Percentiles rank a stretch among this genome's conserved stretches.
These are phyloP conservation scores for Engraulis encrasicolus DNA, from an alignment of 2,113 vertebrate genomes.

Conservation along the genomic window DNA sequence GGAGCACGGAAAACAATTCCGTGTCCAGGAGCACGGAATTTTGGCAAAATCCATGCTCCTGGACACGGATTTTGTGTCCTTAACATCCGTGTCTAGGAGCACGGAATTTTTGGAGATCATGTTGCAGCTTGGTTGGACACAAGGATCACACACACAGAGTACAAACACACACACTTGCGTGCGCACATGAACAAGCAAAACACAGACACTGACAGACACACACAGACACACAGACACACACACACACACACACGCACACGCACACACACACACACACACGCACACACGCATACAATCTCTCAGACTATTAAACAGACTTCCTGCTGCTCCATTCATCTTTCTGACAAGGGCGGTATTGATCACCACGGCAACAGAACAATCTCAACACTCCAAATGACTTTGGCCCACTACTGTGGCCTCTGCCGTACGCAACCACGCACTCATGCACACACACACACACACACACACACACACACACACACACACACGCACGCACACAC, in stretches of 20 bases:
- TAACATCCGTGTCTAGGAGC: too few relatives aligned
- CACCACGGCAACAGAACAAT: conserved; percentile 48
- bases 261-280: conserved; percentile 33
- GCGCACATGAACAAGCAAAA: too few relatives aligned
- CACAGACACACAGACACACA: conserved; percentile 27
- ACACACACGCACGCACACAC: neutral
- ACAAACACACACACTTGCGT: too few relatives aligned
- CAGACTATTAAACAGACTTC: conserved; percentile 59
- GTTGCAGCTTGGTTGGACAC: too few relatives aligned
- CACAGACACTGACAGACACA: too few relatives aligned
- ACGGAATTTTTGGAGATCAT: too few relatives aligned
- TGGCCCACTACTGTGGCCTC: conserved; percentile 36
- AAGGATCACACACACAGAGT: too few relatives aligned
- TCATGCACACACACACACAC: conserved; percentile 15
- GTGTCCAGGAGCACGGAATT: too few relatives aligned
- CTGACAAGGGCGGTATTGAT: conserved; percentile 61
- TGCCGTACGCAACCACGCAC: too few relatives aligned
- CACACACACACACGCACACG: conserved; percentile 34
- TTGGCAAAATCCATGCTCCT: too few relatives aligned
- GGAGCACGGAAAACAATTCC: too few relatives aligned
- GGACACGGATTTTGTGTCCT: too few relatives aligned
- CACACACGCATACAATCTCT: conserved; percentile 21
- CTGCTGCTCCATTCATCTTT: conserved; percentile 62
- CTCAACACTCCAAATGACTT: conserved; percentile 60
- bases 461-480: conserved; percentile 17